Conservation (phyloP, 2,113 vertebrate genomes). For the Carassius gibelio region DNA sequence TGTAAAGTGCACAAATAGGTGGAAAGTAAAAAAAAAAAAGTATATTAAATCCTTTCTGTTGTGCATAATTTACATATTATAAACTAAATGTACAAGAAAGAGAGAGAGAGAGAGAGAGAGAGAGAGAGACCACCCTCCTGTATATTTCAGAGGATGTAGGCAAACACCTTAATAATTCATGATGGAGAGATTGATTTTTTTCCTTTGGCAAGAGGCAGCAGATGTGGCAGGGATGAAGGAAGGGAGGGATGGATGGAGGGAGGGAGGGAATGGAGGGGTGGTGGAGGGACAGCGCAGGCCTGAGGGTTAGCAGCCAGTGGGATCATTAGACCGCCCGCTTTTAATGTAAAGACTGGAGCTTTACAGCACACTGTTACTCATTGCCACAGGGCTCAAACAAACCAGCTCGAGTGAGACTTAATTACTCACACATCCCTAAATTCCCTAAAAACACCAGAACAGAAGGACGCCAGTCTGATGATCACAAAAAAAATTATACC, state of each 20-base stretch:
- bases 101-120: constrained; percentile 56
- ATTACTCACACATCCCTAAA: neutral
- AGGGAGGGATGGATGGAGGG: constrained; percentile 65
- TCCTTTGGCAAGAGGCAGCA: constrained; percentile 53
- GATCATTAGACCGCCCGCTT: constrained; percentile 49
- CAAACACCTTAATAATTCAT: constrained; percentile 85
- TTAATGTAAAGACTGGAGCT: constrained; percentile 51
- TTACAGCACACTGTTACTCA: constrained; percentile 45
- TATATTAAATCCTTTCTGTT: neutral
- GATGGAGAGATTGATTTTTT: constrained; percentile 71
- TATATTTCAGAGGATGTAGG: constrained; percentile 76
- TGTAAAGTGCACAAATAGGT: constrained; percentile 21
- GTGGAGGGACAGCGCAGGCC: constrained; percentile 8
- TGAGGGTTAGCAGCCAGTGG: constrained; percentile 44
- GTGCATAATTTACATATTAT: constrained; percentile 40
- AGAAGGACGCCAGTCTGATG: no score
- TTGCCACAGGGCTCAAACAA: constrained; percentile 36
- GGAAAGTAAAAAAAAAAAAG: neutral
- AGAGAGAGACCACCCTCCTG: constrained; percentile 53
- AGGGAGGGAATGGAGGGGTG: constrained; percentile 16
- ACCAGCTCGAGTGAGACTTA: neutral
- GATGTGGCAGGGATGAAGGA: constrained; percentile 44
- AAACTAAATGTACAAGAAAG: constrained; percentile 29
- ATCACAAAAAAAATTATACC: no score
- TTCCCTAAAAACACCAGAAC: no score